Conservation (phyloP, 2,113 vertebrate genomes). For the Puma concolor region DNA sequence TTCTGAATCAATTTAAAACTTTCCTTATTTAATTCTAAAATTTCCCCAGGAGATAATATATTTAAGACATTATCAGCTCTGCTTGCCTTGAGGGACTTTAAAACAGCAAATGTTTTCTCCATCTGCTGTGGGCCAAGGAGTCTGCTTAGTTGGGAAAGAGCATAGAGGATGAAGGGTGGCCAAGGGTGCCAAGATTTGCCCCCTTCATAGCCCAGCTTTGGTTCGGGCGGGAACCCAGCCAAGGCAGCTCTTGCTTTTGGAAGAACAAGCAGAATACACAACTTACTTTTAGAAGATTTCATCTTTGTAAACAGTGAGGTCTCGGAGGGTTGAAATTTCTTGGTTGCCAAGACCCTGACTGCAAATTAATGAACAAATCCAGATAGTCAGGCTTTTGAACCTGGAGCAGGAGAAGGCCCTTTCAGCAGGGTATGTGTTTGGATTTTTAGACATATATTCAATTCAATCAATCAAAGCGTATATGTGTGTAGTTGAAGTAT, state of each 20-base stretch:
- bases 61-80: neutral
- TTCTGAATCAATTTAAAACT: neutral
- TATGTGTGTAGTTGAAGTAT: neutral
- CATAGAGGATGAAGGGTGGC: neutral
- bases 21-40: neutral
- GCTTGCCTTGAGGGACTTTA: neutral
- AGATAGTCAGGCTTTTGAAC: slow-evolving; percentile 27
- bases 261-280: neutral
- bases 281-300: neutral
- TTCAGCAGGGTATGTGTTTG: neutral
- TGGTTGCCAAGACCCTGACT: neutral
- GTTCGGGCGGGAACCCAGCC: neutral
- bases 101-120: neutral
- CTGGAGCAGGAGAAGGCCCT: neutral
- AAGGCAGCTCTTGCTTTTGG: neutral
- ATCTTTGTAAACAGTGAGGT: neutral
- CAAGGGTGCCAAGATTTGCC: neutral
- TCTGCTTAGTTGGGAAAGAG: neutral
- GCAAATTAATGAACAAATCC: neutral
- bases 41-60: neutral
- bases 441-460: neutral
- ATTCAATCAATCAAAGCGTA: neutral
- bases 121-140: neutral
- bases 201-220: neutral
- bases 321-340: neutral